These are phyloP conservation scores for chimpanzee (Pan troglodytes) DNA, from an alignment of 2,113 vertebrate species.

Conservation along the genomic window DNA sequence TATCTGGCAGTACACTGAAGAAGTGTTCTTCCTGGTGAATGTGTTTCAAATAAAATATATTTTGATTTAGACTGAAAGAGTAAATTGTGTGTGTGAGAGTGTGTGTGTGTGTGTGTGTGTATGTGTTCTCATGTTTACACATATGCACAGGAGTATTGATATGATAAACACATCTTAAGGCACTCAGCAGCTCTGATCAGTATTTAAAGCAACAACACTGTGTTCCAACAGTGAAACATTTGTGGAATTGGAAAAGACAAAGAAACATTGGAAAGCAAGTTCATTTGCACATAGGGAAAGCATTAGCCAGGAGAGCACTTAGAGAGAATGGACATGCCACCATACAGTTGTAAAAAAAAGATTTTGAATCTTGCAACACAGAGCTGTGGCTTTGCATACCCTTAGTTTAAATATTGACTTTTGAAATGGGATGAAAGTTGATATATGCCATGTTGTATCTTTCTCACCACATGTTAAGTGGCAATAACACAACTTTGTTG, in stretches of 20 bases:
- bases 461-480: constrained; percentile 60
- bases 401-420: constrained; percentile 69
- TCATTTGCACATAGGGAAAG: neutral
- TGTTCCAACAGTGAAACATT: neutral
- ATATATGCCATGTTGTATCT: constrained; percentile 37
- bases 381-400: constrained; percentile 39
- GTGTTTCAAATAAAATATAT: constrained; percentile 33
- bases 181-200: neutral
- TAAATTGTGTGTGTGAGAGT: neutral
- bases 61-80: constrained; percentile 33
- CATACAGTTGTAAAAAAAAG: constrained; percentile 3
- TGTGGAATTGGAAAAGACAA: constrained; percentile 10
- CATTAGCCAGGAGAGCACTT: constrained; percentile 26
- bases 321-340: neutral
- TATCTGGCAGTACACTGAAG: neutral
- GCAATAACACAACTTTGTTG: constrained; percentile 38
- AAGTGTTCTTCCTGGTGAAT: constrained; percentile 4
- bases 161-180: constrained; percentile 29
- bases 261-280: constrained; percentile 10
- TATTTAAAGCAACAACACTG: neutral
- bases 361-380: constrained; percentile 35
- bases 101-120: neutral
- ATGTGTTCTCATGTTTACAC: neutral
- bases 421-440: constrained; percentile 66
- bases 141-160: neutral